Percentiles rank a stretch among this genome's conserved stretches.
phyloP scores from a whole-genome alignment of 2,888 invertebrate genomes.

The Mystacides longicornis region DNA sequence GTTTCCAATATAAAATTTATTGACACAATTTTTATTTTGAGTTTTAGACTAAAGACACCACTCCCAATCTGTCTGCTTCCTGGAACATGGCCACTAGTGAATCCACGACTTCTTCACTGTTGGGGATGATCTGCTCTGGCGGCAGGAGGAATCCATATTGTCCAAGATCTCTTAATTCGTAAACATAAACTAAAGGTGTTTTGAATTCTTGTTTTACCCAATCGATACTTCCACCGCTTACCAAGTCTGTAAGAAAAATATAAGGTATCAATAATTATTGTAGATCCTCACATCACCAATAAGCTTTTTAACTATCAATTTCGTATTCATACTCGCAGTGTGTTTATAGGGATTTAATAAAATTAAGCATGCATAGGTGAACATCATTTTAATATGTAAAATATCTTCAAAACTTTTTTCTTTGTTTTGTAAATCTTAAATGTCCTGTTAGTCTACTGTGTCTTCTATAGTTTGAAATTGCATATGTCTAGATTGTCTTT shows the following conservation, averaged over 20 bases:
- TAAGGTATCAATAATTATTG: too few species aligned
- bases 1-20: not conserved
- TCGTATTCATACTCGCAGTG: too few species aligned
- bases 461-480: too few species aligned
- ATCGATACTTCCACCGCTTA: conserved; percentile 35
- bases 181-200: conserved; percentile 36
- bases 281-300: too few species aligned
- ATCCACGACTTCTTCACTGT: conserved; percentile 50
- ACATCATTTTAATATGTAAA: too few species aligned
- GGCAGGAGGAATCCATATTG: conserved; percentile 63
- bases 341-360: too few species aligned
- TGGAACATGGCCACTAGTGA: conserved; percentile 39
- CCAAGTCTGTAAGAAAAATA: conserved; percentile 28
- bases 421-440: too few species aligned
- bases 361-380: too few species aligned
- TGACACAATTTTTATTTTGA: not conserved
- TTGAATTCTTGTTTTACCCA: conserved; percentile 36
- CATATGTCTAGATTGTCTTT: too few species aligned
- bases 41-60: not conserved
- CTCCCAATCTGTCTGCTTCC: conserved; percentile 8
- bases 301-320: too few species aligned
- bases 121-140: conserved; percentile 52
- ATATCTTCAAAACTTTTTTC: too few species aligned
- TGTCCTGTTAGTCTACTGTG: too few species aligned
- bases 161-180: conserved; percentile 57